These are phyloP conservation scores for Conus ventricosus DNA, from an alignment of 1,140 invertebrate genomes.

Conservation along the genomic window DNA sequence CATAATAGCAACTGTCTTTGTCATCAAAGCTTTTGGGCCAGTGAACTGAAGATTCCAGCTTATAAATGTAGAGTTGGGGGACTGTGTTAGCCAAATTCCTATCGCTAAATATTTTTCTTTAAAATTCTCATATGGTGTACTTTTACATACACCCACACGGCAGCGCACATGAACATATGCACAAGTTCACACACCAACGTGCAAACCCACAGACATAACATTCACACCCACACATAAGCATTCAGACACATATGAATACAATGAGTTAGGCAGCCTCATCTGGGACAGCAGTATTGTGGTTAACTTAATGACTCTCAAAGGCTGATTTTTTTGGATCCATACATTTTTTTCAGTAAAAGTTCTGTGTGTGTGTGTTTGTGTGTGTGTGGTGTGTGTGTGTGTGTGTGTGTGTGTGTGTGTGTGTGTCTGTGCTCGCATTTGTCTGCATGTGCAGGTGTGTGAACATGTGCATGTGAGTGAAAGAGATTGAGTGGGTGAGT, in stretches of 20 bases:
- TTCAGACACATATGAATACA: background rate
- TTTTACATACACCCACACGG: background rate
- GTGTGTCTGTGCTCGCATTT: too few species aligned
- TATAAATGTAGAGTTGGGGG: background rate
- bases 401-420: too few species aligned
- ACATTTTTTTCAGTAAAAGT: too few species aligned
- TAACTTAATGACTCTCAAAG: too few species aligned
- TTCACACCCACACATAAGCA: background rate
- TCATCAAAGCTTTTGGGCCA: background rate
- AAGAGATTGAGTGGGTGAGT: background rate
- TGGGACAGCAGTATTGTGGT: too few species aligned
- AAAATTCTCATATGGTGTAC: too few species aligned
- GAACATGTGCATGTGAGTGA: background rate
- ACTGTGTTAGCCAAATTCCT: too few species aligned
- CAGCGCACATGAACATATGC: conserved; percentile 25
- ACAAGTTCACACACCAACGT: background rate
- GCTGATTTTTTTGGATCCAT: too few species aligned
- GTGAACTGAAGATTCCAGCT: background rate
- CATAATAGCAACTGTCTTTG: background rate
- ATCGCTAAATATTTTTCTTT: too few species aligned
- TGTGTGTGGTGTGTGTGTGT: too few species aligned
- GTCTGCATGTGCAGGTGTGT: too few species aligned
- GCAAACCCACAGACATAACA: background rate
- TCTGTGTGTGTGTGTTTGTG: background rate
- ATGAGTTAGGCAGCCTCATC: too few species aligned